Evolutionary conservation across 2,888 invertebrate species (phyloP).

Genomic region (Macroteleia sp.): DNA sequence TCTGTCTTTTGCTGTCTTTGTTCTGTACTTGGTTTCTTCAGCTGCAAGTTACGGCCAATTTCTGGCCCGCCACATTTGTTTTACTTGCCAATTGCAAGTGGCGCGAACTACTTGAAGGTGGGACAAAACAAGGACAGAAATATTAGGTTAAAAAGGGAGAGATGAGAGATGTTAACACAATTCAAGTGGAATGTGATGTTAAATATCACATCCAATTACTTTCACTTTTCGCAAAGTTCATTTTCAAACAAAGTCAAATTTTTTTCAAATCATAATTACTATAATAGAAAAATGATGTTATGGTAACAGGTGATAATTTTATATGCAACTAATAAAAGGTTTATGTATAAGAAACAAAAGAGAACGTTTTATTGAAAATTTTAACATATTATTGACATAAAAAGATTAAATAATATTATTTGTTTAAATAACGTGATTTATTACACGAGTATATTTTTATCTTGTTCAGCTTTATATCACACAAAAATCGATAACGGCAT

Average conservation of each 20-base stretch:
- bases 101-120: conserved; percentile 44
- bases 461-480: neutral
- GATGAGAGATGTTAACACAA: conserved; percentile 31
- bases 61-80: conserved; percentile 80
- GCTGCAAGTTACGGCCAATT: conserved; percentile 76
- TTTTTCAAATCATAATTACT: neutral
- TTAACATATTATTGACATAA: no score
- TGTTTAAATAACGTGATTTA: conserved; percentile 1
- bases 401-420: no score
- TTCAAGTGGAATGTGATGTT: conserved; percentile 30
- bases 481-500: conserved; percentile 21
- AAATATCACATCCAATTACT: conserved; percentile 34
- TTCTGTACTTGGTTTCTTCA: conserved; percentile 38
- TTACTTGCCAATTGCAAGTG: conserved; percentile 79
- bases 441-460: conserved; percentile 13
- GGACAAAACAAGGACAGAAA: conserved; percentile 31
- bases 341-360: no score
- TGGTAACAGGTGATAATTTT: no score
- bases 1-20: conserved; percentile 64
- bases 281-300: no score
- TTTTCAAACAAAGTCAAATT: no score
- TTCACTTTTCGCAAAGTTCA: no score
- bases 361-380: no score
- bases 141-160: conserved; percentile 10
- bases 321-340: no score